Percentiles rank a stretch among this genome's conserved stretches.
These are phyloP conservation scores for Megatriorchis doriae DNA, from an alignment of 2,113 vertebrate genomes.

Conservation along the genomic window DNA sequence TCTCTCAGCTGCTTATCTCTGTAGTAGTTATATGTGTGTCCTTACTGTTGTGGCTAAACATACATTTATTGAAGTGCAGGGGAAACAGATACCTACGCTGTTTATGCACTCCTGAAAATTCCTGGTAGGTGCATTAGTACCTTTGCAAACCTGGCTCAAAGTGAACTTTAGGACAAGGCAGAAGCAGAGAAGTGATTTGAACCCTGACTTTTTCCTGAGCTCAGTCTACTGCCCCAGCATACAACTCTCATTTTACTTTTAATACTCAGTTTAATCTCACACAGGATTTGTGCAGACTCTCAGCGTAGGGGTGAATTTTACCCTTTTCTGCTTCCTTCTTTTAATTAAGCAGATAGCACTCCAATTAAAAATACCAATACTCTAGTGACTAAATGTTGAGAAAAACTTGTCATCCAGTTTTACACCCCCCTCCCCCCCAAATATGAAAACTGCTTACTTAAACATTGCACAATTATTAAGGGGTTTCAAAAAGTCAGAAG, in stretches of 20 bases:
- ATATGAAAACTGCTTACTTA: background rate
- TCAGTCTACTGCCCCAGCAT: background rate
- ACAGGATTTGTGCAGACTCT: background rate
- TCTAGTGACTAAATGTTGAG: background rate
- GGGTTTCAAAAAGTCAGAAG: background rate
- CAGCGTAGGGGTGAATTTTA: background rate
- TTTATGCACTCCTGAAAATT: background rate
- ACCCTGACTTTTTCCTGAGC: background rate
- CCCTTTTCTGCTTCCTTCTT: background rate
- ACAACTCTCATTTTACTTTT: background rate
- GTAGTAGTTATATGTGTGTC: background rate
- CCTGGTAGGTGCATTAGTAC: background rate
- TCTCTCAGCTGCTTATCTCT: background rate
- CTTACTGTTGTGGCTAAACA: background rate
- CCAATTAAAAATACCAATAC: background rate
- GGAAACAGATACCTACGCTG: background rate
- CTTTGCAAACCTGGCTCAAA: background rate
- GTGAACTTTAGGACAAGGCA: background rate
- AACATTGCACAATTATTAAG: background rate
- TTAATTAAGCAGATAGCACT: background rate
- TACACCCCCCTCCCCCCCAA: rapidly evolving
- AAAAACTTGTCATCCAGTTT: background rate
- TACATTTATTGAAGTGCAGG: rapidly evolving
- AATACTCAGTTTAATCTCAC: background rate
- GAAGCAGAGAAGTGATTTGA: background rate